Percentiles rank a stretch among this genome's conserved stretches.
phyloP scores from a whole-genome alignment of 2,888 invertebrate genomes.

The Microctonus brassicae region DNA sequence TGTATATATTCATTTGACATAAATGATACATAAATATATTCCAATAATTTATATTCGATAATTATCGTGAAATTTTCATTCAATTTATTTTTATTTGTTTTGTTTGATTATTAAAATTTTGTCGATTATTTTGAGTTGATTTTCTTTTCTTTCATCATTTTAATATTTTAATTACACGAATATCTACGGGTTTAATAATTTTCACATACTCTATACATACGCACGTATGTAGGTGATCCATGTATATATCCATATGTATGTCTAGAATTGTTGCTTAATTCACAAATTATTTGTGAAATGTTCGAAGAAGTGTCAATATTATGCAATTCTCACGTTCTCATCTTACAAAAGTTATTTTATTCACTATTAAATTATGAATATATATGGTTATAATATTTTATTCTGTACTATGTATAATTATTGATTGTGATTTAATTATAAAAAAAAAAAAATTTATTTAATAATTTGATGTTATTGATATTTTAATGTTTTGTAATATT shows the following conservation, averaged over 20 bases:
- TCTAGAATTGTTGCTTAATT: constrained; percentile 20
- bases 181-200: background rate
- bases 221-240: background rate
- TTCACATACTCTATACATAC: constrained; percentile 26
- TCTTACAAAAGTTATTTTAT: constrained; percentile 15
- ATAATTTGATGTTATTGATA: background rate
- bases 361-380: background rate
- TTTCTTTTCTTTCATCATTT: too few relatives aligned
- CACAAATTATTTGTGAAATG: constrained; percentile 19
- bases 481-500: background rate
- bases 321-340: constrained; percentile 30
- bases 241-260: background rate
- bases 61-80: too few relatives aligned
- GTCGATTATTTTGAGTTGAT: too few relatives aligned
- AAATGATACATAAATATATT: too few relatives aligned
- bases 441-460: background rate
- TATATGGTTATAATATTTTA: background rate
- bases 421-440: background rate
- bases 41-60: too few relatives aligned
- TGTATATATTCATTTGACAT: too few relatives aligned
- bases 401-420: background rate
- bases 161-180: background rate
- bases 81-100: too few relatives aligned
- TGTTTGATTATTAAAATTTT: too few relatives aligned
- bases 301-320: constrained; percentile 33